Conservation (phyloP, 2,888 invertebrate species). For the Sesia apiformis region DNA sequence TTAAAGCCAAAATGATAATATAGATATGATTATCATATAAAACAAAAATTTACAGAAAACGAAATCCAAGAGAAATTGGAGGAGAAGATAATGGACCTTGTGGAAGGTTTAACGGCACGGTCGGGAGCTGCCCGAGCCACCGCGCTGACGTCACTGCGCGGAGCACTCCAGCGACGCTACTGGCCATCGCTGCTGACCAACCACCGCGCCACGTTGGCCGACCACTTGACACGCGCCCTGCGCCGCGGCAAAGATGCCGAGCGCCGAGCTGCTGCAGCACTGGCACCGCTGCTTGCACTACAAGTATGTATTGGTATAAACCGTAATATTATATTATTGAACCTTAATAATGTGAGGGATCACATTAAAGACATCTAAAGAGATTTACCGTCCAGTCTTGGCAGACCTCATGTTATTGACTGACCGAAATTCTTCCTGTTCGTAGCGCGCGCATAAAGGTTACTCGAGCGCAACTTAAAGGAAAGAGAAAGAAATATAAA, state of each 20-base stretch:
- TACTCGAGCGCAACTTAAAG: too few relatives aligned
- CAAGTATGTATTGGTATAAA: conserved; percentile 71
- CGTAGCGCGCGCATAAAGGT: too few relatives aligned
- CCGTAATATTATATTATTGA: too few relatives aligned
- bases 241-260: conserved; percentile 89
- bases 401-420: too few relatives aligned
- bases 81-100: conserved; percentile 88
- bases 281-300: conserved; percentile 86
- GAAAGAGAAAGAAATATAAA: too few relatives aligned
- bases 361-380: too few relatives aligned
- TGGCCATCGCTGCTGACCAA: conserved; percentile 84
- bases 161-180: conserved; percentile 85
- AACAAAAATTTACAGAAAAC: conserved; percentile 48
- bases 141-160: conserved; percentile 81
- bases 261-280: conserved; percentile 85
- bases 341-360: too few relatives aligned
- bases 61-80: conserved; percentile 80
- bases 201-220: conserved; percentile 86
- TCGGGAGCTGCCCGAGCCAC: conserved; percentile 87
- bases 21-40: too few relatives aligned
- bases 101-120: conserved; percentile 92
- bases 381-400: too few relatives aligned
- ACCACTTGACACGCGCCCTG: conserved; percentile 86
- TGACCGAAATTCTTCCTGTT: too few relatives aligned
- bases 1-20: too few relatives aligned